Evolutionary conservation across 2,113 vertebrate species (phyloP).

Genomic region (Myotis davidii): DNA sequence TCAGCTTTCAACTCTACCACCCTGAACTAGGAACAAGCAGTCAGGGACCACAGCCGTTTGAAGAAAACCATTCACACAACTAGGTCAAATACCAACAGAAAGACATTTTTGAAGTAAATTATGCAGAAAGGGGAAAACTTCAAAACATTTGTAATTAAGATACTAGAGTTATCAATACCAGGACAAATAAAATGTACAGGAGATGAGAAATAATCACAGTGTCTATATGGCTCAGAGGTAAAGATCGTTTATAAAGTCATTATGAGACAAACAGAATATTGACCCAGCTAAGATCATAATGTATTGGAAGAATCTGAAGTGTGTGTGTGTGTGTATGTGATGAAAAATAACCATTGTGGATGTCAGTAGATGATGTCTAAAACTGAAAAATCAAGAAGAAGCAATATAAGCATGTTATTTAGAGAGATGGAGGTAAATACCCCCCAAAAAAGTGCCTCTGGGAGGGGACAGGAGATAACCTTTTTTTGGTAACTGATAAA

Average conservation of each 20-base stretch:
- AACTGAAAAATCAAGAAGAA: background rate
- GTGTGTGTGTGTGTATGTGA: background rate
- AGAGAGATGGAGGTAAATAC: background rate
- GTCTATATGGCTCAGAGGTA: background rate
- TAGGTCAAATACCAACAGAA: background rate
- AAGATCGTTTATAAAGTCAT: background rate
- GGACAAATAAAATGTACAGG: background rate
- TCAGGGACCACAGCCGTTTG: background rate
- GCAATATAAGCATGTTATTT: background rate
- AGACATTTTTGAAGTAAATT: background rate
- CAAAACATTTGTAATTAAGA: background rate
- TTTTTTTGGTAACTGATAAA: background rate
- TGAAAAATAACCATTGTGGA: background rate
- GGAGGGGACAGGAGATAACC: background rate
- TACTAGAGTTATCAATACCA: background rate
- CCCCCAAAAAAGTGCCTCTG: background rate
- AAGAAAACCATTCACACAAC: background rate
- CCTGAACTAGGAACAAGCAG: background rate
- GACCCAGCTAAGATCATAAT: background rate
- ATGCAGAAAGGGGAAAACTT: background rate
- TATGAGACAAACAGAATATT: background rate
- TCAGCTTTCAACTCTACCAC: background rate
- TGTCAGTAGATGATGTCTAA: background rate
- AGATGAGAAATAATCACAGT: background rate
- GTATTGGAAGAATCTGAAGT: background rate